These are phyloP conservation scores for Meta bourneti DNA, from an alignment of 2,888 invertebrate species.

Conservation along the genomic window DNA sequence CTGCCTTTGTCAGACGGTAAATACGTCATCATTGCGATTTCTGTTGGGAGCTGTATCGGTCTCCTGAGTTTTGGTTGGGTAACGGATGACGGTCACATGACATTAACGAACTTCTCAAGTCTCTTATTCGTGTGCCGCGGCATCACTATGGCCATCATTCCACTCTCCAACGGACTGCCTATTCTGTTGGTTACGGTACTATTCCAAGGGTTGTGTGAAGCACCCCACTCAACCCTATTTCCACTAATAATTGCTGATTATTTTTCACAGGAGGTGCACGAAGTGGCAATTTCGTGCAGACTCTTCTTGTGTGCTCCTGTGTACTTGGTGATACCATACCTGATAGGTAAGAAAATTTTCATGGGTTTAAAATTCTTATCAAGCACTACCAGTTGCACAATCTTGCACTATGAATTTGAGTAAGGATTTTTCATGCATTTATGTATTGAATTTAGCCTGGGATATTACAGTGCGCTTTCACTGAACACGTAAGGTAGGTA, in stretches of 20 bases:
- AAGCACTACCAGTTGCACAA: no score
- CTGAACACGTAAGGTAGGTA: no score
- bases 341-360: constrained; percentile 36
- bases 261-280: constrained; percentile 15
- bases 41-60: constrained; percentile 1
- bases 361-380: not conserved
- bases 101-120: not conserved
- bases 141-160: not conserved
- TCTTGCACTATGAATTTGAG: no score
- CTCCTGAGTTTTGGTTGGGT: constrained; percentile 53
- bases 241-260: constrained; percentile 33
- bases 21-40: constrained; percentile 27
- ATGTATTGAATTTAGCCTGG: no score
- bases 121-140: not conserved
- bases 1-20: not conserved
- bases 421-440: no score
- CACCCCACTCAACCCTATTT: constrained; percentile 2
- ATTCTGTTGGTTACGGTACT: not conserved
- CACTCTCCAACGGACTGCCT: not conserved
- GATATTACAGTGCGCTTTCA: no score
- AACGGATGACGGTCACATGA: constrained; percentile 15
- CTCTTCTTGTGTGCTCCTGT: constrained; percentile 33
- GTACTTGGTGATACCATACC: constrained; percentile 18
- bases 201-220: not conserved
- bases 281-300: constrained; percentile 23